These are phyloP conservation scores for Leptosomus discolor DNA, from an alignment of 2,113 vertebrate genomes.

Conservation along the genomic window DNA sequence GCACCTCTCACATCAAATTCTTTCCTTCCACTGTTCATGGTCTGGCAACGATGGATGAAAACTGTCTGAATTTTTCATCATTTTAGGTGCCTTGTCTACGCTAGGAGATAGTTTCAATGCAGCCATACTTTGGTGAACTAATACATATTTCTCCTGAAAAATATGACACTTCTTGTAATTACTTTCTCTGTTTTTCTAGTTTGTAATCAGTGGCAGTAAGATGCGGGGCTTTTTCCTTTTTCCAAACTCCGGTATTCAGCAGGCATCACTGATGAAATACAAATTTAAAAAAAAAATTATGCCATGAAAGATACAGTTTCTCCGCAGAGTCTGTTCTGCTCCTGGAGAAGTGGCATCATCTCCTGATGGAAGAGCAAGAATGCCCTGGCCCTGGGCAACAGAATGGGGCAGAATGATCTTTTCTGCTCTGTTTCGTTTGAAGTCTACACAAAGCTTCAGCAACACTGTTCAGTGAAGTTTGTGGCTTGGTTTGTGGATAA, in stretches of 20 bases:
- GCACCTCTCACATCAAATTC: background rate
- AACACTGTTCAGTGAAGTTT: background rate
- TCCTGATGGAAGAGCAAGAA: background rate
- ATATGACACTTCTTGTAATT: background rate
- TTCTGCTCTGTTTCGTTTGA: background rate
- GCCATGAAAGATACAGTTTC: background rate
- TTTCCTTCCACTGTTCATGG: background rate
- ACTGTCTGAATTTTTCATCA: background rate
- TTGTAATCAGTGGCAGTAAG: background rate
- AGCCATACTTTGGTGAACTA: background rate
- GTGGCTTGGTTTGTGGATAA: background rate
- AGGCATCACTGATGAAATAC: background rate
- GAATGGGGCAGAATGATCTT: background rate
- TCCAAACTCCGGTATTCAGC: background rate
- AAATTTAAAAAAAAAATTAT: background rate
- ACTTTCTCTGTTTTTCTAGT: background rate
- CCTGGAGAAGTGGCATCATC: background rate
- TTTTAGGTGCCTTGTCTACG: background rate
- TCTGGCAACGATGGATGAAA: background rate
- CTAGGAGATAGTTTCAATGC: background rate
- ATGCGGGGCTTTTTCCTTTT: background rate
- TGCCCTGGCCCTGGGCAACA: background rate
- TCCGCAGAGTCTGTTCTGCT: background rate
- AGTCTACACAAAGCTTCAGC: background rate
- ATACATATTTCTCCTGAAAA: background rate